Conservation (phyloP, 1,140 invertebrate genomes). For the Philotrypesis tridentata region DNA sequence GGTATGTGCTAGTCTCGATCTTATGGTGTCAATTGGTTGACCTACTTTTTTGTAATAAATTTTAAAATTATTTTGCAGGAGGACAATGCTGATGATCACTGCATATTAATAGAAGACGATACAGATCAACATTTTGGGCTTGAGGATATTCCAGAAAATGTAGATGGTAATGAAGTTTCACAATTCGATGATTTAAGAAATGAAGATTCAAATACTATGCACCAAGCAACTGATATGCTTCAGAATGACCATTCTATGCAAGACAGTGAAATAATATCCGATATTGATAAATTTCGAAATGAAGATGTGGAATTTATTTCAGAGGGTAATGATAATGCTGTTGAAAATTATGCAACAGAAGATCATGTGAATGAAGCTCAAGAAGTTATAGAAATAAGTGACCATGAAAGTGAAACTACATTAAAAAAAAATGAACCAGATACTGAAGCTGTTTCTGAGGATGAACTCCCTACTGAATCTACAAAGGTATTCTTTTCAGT, state of each 20-base stretch:
- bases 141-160: neutral
- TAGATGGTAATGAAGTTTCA: constrained; percentile 3
- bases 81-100: constrained; percentile 58
- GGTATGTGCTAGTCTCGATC: constrained; percentile 18
- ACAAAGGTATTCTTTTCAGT: constrained; percentile 62
- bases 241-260: constrained; percentile 21
- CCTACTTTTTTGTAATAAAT: neutral
- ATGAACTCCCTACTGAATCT: constrained; percentile 76
- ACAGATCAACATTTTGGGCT: constrained; percentile 31
- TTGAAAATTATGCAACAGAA: constrained; percentile 48
- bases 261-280: constrained; percentile 37
- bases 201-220: constrained; percentile 51
- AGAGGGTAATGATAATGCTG: constrained; percentile 53
- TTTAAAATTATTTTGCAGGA: constrained; percentile 34
- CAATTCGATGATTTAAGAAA: constrained; percentile 55
- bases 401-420: constrained; percentile 50
- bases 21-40: neutral
- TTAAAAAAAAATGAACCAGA: constrained; percentile 75
- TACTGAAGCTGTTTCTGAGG: constrained; percentile 82
- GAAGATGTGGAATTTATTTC: constrained; percentile 49
- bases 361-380: constrained; percentile 47
- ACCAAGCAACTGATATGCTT: constrained; percentile 49
- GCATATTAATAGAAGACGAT: constrained; percentile 54
- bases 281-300: constrained; percentile 41
- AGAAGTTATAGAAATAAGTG: constrained; percentile 56